Evolutionary conservation across 1,140 invertebrate genomes (phyloP).

Genomic region (Agraylea sexmaculata): DNA sequence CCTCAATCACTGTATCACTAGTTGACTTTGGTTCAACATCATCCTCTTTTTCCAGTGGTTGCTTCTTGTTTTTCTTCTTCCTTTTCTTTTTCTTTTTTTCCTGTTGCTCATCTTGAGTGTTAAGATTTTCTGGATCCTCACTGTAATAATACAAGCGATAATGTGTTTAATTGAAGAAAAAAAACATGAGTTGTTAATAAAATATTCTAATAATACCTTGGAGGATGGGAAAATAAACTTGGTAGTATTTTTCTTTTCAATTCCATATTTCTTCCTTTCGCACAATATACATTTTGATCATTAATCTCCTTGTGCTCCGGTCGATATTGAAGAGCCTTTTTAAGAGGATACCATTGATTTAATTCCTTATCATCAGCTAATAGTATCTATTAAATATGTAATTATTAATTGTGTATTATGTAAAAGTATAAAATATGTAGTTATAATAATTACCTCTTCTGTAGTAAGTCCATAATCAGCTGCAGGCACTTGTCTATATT

Average conservation of each 20-base stretch:
- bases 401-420: constrained; percentile 1
- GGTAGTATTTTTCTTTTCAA: constrained; percentile 76
- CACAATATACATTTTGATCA: constrained; percentile 63
- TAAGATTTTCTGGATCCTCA: constrained; percentile 10
- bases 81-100: constrained; percentile 24
- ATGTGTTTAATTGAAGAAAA: background rate
- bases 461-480: constrained; percentile 86
- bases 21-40: too few relatives aligned
- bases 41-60: constrained; percentile 20
- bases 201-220: constrained; percentile 37
- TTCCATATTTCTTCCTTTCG: constrained; percentile 58
- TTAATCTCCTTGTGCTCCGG: constrained; percentile 66
- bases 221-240: too few relatives aligned
- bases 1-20: too few relatives aligned
- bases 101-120: constrained; percentile 12
- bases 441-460: constrained; percentile 62
- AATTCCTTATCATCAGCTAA: constrained; percentile 83
- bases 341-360: constrained; percentile 89
- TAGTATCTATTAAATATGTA: constrained; percentile 58
- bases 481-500: constrained; percentile 78
- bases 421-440: constrained; percentile 1
- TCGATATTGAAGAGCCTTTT: constrained; percentile 74
- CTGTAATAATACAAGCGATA: background rate
- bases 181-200: background rate
- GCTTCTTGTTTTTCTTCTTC: constrained; percentile 21